These are phyloP conservation scores for Lithophane leautieri DNA, from an alignment of 2,888 invertebrate genomes.

Conservation along the genomic window DNA sequence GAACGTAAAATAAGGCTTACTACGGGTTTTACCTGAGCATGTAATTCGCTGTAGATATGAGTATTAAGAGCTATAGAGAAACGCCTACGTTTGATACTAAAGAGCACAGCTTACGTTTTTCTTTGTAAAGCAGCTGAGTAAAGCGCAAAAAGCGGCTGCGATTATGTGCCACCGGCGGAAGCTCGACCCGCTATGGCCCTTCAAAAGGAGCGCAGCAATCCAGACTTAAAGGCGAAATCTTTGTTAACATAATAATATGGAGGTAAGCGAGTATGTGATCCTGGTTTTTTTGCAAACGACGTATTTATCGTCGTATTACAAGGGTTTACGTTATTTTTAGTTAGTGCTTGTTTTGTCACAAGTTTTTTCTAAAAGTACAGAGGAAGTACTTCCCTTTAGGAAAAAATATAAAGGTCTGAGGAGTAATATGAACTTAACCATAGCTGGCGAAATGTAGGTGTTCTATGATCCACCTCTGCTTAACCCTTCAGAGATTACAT, in stretches of 20 bases:
- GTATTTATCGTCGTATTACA: conserved; percentile 34
- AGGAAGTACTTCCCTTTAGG: neutral
- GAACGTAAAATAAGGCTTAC: conserved; percentile 32
- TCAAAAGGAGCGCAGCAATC: conserved; percentile 74
- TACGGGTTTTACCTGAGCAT: conserved; percentile 21
- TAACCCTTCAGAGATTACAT: neutral
- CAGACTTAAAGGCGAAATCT: conserved; percentile 70
- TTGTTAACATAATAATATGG: conserved; percentile 68
- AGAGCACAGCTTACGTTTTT: conserved; percentile 66
- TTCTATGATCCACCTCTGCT: neutral
- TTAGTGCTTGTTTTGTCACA: neutral
- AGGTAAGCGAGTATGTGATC: conserved; percentile 48
- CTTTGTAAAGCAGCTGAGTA: conserved; percentile 69
- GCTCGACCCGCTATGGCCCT: conserved; percentile 68
- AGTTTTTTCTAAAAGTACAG: neutral
- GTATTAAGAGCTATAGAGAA: conserved; percentile 60
- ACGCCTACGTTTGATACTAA: conserved; percentile 66
- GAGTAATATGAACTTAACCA: neutral
- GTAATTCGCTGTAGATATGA: conserved; percentile 44
- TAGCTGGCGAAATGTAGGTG: neutral
- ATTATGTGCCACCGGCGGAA: conserved; percentile 75
- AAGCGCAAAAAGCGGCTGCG: conserved; percentile 72
- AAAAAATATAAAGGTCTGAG: neutral
- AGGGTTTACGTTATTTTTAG: neutral
- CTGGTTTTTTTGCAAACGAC: conserved; percentile 37